Evolutionary conservation across 1,140 invertebrate species (phyloP).

Genomic region (Antheraea pernyi): DNA sequence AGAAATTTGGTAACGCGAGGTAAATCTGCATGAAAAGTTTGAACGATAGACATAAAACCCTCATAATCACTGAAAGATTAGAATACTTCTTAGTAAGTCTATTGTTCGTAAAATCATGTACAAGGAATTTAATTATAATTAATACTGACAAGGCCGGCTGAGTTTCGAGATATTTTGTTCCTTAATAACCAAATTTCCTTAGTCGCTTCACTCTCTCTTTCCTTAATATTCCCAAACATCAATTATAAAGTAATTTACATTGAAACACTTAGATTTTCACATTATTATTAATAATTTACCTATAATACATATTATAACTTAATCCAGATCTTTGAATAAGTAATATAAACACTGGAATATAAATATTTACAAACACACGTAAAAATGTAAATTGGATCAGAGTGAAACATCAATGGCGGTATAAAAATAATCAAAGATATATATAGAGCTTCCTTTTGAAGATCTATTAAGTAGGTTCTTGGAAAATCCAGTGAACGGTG

Average conservation of each 20-base stretch:
- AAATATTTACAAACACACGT: background rate
- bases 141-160: background rate
- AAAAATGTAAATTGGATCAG: background rate
- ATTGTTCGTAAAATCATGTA: slow-evolving; percentile 3
- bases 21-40: no score
- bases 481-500: slow-evolving; percentile 4
- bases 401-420: slow-evolving; percentile 1
- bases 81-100: background rate
- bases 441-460: slow-evolving; percentile 6
- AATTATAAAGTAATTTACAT: slow-evolving; percentile 2
- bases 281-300: background rate
- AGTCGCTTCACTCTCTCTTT: background rate
- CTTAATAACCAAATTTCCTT: background rate
- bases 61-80: background rate
- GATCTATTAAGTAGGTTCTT: slow-evolving; percentile 12
- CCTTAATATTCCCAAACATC: background rate
- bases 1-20: no score
- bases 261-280: background rate
- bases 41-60: background rate
- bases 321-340: background rate
- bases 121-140: slow-evolving; percentile 4
- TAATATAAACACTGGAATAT: background rate
- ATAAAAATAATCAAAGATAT: background rate
- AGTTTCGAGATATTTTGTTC: slow-evolving; percentile 1
- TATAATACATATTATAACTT: background rate